phyloP scores from a whole-genome alignment of 2,888 invertebrate species.

The Caenorhabditis virilis region DNA sequence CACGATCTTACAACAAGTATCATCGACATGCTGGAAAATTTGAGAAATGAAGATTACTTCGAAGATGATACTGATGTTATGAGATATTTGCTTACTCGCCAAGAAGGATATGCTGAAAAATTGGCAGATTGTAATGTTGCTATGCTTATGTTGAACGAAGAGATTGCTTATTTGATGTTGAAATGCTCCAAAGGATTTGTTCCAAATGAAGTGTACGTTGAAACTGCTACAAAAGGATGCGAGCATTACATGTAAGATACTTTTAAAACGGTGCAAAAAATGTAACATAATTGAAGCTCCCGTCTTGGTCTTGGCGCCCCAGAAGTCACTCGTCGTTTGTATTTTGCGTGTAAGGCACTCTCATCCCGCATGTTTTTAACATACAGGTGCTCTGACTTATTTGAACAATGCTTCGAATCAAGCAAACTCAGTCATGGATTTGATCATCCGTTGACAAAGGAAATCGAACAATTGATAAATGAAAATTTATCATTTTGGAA shows the following conservation, averaged over 20 bases:
- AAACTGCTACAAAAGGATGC: constrained; percentile 4
- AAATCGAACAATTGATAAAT: not conserved
- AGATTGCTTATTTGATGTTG: constrained; percentile 13
- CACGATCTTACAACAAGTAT: no score
- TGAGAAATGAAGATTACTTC: not conserved
- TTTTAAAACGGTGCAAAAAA: not conserved
- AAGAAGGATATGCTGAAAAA: constrained; percentile 4
- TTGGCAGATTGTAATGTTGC: constrained; percentile 25
- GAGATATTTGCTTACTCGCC: no score
- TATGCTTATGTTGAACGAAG: constrained; percentile 23
- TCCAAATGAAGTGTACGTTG: not conserved
- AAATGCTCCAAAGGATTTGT: not conserved
- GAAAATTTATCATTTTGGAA: no score
- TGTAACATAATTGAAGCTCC: constrained; percentile 1
- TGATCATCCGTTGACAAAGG: constrained; percentile 3
- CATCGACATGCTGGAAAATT: no score
- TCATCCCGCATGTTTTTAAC: no score
- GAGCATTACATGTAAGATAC: constrained; percentile 21
- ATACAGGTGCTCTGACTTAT: not conserved
- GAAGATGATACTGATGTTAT: no score
- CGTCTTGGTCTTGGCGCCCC: constrained; percentile 19
- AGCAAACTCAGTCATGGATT: constrained; percentile 14
- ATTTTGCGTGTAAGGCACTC: constrained; percentile 13
- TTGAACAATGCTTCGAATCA: constrained; percentile 5
- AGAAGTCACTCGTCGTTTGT: constrained; percentile 28